Evolutionary conservation across 1,140 invertebrate species (phyloP).

Genomic region (Phocides pigmalion): DNA sequence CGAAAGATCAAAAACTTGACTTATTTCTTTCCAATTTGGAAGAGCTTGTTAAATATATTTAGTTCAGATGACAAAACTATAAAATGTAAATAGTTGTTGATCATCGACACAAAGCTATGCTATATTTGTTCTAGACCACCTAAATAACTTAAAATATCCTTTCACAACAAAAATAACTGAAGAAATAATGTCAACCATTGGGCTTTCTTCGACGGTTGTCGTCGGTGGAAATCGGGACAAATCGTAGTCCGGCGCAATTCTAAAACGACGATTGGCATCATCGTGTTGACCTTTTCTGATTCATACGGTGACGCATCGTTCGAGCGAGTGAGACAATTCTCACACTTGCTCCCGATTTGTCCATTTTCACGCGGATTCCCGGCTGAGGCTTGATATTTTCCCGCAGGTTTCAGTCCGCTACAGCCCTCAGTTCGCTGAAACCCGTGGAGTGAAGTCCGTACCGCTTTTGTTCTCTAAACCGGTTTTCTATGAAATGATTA

Average conservation of each 20-base stretch:
- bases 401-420: slow-evolving; percentile 63
- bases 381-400: slow-evolving; percentile 75
- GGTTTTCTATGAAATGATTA: slow-evolving; percentile 60
- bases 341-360: slow-evolving; percentile 40
- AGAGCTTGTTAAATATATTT: no score
- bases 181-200: slow-evolving; percentile 61
- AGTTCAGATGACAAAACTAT: no score
- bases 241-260: slow-evolving; percentile 36
- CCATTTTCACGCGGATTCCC: slow-evolving; percentile 65
- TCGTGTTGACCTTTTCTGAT: slow-evolving; percentile 53
- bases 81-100: no score
- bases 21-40: no score
- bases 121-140: not conserved
- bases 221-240: slow-evolving; percentile 43
- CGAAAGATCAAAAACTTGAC: no score
- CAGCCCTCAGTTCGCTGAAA: slow-evolving; percentile 63
- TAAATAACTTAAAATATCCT: slow-evolving; percentile 51
- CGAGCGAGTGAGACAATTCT: slow-evolving; percentile 49
- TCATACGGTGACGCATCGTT: slow-evolving; percentile 48
- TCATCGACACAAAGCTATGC: no score
- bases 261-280: slow-evolving; percentile 21
- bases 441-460: slow-evolving; percentile 30
- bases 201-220: slow-evolving; percentile 56
- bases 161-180: slow-evolving; percentile 46
- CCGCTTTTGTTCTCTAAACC: slow-evolving; percentile 24